Conservation (phyloP, 2,113 vertebrate genomes). For the Halcyon malimbica region DNA sequence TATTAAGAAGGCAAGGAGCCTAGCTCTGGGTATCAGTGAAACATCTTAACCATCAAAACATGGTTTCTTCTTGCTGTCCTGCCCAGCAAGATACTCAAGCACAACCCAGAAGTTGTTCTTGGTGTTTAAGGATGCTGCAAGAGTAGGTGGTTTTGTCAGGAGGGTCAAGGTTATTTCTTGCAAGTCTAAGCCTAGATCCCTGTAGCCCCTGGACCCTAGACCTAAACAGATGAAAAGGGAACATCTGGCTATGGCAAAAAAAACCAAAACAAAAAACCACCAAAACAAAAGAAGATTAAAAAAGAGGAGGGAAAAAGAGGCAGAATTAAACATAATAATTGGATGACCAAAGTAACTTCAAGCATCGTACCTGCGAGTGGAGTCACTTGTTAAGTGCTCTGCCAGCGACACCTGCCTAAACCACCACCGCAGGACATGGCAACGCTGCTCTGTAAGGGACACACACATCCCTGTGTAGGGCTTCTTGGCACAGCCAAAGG, state of each 20-base stretch:
- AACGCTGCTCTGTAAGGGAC: neutral
- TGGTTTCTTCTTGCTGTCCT: neutral
- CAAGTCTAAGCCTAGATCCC: neutral
- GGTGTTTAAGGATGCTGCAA: neutral
- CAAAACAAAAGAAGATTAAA: neutral
- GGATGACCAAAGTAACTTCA: neutral
- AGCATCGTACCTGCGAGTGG: neutral
- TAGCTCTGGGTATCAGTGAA: neutral
- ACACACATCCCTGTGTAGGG: rapidly evolving
- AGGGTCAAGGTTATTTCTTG: neutral
- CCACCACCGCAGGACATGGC: rapidly evolving
- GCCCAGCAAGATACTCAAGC: neutral
- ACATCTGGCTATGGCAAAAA: neutral
- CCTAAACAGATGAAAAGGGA: neutral
- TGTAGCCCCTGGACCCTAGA: neutral
- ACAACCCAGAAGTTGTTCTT: neutral
- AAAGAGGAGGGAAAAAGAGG: neutral
- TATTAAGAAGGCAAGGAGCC: neutral
- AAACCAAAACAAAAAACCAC: no score
- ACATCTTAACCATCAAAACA: neutral
- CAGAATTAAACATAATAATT: neutral
- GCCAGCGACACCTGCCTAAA: neutral
- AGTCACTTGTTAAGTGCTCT: rapidly evolving
- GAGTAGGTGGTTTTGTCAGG: neutral
- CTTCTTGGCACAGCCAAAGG: neutral